Conservation (phyloP, 2,113 vertebrate genomes). For the Cepphus grylle region DNA sequence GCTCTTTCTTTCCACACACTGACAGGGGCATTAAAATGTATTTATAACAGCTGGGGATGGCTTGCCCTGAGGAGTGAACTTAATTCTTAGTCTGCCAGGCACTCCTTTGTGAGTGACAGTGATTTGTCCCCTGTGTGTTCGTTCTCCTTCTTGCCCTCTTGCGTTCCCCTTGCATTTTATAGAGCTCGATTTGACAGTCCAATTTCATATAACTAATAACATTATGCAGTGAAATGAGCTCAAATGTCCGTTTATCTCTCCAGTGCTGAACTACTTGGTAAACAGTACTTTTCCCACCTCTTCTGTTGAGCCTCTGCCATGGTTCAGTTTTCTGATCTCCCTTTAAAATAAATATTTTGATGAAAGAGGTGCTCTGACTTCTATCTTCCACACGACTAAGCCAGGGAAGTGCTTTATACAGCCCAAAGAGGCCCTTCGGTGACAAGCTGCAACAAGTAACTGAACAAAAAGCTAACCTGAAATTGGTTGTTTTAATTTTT, state of each 20-base stretch:
- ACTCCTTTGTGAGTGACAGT: conserved; percentile 73
- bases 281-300: background rate
- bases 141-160: conserved; percentile 57
- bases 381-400: background rate
- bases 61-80: conserved; percentile 73
- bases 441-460: background rate
- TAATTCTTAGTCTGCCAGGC: conserved; percentile 75
- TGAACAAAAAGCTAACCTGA: background rate
- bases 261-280: conserved; percentile 19
- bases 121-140: conserved; percentile 72
- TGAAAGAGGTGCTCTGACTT: background rate
- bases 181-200: conserved; percentile 70
- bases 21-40: conserved; percentile 71
- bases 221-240: conserved; percentile 57
- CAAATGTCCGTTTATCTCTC: conserved; percentile 46
- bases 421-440: background rate
- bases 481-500: background rate
- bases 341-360: conserved; percentile 2
- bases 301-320: background rate
- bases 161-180: conserved; percentile 53
- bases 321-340: background rate
- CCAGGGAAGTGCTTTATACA: background rate
- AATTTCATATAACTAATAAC: conserved; percentile 72
- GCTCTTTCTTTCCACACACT: conserved; percentile 15
- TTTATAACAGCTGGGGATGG: conserved; percentile 74